Evolutionary conservation across 2,113 vertebrate species (phyloP).

Genomic region (Parus major): DNA sequence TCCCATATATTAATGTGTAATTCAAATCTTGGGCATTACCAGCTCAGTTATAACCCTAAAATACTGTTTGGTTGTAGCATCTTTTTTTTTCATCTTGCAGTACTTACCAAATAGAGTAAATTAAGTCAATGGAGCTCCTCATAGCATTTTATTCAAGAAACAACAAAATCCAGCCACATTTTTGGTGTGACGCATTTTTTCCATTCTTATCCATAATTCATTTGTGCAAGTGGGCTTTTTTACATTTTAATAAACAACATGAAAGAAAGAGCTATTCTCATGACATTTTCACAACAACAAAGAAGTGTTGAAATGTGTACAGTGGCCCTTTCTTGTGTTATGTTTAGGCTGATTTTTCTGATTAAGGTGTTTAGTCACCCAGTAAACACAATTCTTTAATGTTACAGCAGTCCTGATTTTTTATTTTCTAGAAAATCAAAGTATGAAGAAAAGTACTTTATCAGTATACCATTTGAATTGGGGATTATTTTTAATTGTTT

Average conservation of each 20-base stretch:
- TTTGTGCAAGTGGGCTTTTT: constrained; percentile 38
- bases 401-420: background rate
- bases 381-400: background rate
- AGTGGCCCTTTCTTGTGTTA: constrained; percentile 38
- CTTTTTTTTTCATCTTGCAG: background rate
- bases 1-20: background rate
- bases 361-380: background rate
- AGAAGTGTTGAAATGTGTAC: constrained; percentile 24
- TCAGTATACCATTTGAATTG: background rate
- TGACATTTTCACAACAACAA: constrained; percentile 29
- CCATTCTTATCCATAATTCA: constrained; percentile 57
- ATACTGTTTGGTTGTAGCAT: background rate
- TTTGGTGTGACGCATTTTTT: constrained; percentile 23
- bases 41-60: background rate
- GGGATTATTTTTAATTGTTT: background rate
- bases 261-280: constrained; percentile 40
- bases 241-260: constrained; percentile 38
- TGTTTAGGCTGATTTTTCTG: constrained; percentile 3
- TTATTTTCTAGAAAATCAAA: background rate
- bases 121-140: background rate
- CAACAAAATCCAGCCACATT: background rate
- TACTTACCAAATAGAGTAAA: background rate
- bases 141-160: background rate
- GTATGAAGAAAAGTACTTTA: background rate
- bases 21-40: background rate